phyloP scores from a whole-genome alignment of 2,888 invertebrate genomes.

The Eremobia ochroleuca region DNA sequence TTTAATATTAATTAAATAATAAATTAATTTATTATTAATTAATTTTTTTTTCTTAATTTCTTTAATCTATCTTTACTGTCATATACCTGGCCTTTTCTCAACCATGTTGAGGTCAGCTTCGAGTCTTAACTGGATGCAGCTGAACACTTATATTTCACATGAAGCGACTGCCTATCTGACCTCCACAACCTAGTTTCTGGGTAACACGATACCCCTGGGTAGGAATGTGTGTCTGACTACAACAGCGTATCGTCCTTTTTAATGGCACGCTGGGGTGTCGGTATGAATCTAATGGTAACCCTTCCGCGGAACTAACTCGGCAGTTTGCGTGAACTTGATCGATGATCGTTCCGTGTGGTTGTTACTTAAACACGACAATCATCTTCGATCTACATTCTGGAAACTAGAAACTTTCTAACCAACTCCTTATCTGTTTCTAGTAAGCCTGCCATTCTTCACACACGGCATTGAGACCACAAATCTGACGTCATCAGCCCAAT shows the following conservation, averaged over 20 bases:
- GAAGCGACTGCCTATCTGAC: too few species aligned
- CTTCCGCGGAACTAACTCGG: too few species aligned
- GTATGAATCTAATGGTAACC: neutral
- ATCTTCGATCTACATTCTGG: neutral
- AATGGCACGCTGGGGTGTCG: neutral
- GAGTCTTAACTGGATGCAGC: too few species aligned
- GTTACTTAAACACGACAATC: neutral
- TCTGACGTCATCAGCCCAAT: conserved; percentile 77
- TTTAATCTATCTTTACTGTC: too few species aligned
- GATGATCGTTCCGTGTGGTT: neutral
- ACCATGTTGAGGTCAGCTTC: too few species aligned
- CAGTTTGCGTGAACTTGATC: neutral
- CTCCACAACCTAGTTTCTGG: neutral
- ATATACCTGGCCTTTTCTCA: too few species aligned
- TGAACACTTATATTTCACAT: too few species aligned
- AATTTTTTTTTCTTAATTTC: too few species aligned
- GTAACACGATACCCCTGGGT: too few species aligned
- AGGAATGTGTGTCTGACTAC: neutral
- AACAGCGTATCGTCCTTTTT: neutral
- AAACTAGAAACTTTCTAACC: neutral
- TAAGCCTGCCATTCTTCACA: conserved; percentile 83
- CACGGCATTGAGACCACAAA: conserved; percentile 81
- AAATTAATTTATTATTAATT: too few species aligned
- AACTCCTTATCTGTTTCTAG: conserved; percentile 69
- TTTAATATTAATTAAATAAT: too few species aligned